phyloP scores from a whole-genome alignment of 2,113 vertebrate genomes.

The Carollia perspicillata region DNA sequence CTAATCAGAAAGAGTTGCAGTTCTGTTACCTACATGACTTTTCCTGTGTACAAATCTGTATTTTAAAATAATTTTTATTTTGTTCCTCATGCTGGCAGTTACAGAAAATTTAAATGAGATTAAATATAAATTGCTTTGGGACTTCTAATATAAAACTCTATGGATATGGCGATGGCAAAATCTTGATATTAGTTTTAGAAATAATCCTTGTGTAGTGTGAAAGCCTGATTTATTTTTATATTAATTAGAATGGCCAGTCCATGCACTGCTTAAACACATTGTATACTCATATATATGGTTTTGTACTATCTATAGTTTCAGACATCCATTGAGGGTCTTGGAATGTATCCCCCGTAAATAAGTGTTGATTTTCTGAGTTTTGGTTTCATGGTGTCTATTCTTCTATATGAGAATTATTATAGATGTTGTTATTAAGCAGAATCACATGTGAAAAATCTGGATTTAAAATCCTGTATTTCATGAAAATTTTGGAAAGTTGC shows the following conservation, averaged over 20 bases:
- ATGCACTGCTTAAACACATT: background rate
- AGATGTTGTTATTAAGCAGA: background rate
- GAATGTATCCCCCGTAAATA: background rate
- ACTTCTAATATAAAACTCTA: background rate
- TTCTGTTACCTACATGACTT: background rate
- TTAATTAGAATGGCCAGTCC: background rate
- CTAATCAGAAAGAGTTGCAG: background rate
- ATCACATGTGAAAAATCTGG: background rate
- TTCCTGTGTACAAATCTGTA: background rate
- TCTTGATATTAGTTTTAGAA: background rate
- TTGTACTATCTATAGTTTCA: background rate
- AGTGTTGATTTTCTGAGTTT: background rate
- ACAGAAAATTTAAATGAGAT: background rate
- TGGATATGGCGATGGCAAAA: background rate
- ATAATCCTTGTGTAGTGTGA: background rate
- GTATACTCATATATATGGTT: background rate
- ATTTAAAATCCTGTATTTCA: background rate
- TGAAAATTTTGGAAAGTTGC: background rate
- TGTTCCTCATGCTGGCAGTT: background rate
- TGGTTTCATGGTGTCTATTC: background rate
- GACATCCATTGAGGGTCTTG: no score
- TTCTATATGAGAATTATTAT: background rate
- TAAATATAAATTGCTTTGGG: background rate
- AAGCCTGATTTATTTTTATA: background rate
- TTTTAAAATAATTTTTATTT: background rate